phyloP scores from a whole-genome alignment of 2,113 vertebrate species.

The Tichodroma muraria region DNA sequence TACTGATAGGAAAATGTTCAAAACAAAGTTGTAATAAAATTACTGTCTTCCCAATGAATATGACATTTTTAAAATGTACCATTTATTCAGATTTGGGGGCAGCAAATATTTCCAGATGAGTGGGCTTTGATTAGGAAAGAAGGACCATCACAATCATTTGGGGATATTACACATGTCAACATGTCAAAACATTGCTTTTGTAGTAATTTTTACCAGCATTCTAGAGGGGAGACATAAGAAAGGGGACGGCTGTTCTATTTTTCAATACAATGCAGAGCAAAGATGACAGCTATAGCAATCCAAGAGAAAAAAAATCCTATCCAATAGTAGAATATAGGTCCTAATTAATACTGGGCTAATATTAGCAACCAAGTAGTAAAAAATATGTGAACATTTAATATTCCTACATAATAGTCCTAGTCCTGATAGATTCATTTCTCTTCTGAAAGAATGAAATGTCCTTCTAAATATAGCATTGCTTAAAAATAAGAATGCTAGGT shows the following conservation, averaged over 20 bases:
- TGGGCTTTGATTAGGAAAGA: neutral
- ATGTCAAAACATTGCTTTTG: neutral
- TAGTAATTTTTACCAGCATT: neutral
- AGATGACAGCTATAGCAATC: neutral
- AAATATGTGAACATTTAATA: slow-evolving; percentile 55
- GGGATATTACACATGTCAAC: neutral
- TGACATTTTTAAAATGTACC: neutral
- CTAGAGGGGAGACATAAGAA: neutral
- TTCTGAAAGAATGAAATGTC: slow-evolving; percentile 25
- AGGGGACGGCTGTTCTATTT: neutral
- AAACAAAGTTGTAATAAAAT: neutral
- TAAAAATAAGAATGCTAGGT: neutral
- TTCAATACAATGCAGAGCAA: neutral
- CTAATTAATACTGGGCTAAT: slow-evolving; percentile 32
- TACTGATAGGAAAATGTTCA: neutral
- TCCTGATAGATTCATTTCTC: slow-evolving; percentile 17
- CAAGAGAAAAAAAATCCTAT: neutral
- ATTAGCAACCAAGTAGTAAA: slow-evolving; percentile 21
- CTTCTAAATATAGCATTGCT: slow-evolving; percentile 12
- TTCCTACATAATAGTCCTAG: neutral
- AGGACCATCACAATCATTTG: neutral
- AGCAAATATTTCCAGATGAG: neutral
- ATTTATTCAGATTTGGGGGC: neutral
- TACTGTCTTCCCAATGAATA: neutral
- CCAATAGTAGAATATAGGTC: neutral